Evolutionary conservation across 2,797 vertebrate species (phyloP), one percentile per base, ranked within the genome.

Genomic region (Gila robusta): DNA sequence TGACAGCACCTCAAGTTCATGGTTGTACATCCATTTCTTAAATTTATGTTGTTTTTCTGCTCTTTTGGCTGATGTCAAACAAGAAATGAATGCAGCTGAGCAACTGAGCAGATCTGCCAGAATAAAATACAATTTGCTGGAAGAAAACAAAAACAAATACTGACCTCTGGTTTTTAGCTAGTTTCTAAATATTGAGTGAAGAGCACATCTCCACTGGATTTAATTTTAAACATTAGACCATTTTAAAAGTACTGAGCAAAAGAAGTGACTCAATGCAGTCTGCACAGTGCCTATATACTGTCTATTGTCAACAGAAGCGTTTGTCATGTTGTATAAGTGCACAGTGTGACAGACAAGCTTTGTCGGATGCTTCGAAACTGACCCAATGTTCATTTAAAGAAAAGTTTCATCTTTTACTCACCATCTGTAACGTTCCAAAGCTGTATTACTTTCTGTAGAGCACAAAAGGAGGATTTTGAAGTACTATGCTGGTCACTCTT

Each of bases 1-100:
- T 79, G 66, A 23, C 49, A 7, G 66, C 83, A 54, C 47, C 73
- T 41, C 47, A 47, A 10, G 66, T 59, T 71, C 83, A 79, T 44
- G 70, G 19, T 47, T 74, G 81, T 32, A 35, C 17, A 72, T 39
- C 23, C 62, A 39, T 67, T 26, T 76, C 59, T 52, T 59, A 10
- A 82, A 72, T 72, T 23, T 62, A 39, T 64, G 77, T 37, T 23
- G 59, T 47, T 66, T 67, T 49, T 49, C 41, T 62, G 54, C 70
- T 66, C 39, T 64, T 83, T 64, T 44, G 71, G 32, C n/a, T 69
- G 19, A 32, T 67, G n/a, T 69, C 62, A 70, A 77, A 49, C 44
- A 52, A 39, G 69, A 54, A 52, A 59, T 41, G 35, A 52, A 41
- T 59, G 35, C 59, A 23, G 69, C 69, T 35, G 54, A 73, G 70